Conservation (phyloP, 2,113 vertebrate genomes). For the Emydocephalus ijimae region DNA sequence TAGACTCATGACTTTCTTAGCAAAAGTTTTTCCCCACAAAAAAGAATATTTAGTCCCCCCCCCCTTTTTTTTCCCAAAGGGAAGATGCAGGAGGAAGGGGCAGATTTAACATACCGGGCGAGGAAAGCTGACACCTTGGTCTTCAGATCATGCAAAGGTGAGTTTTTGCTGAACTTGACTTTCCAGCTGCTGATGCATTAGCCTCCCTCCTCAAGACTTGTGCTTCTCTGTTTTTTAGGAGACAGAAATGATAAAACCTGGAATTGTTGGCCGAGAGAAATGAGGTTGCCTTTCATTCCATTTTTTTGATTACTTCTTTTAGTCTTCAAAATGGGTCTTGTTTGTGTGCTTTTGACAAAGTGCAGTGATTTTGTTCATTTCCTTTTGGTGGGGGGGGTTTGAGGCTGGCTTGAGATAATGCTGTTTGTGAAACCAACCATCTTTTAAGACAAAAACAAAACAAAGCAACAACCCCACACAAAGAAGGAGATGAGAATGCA, state of each 20-base stretch:
- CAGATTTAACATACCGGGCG: constrained; percentile 1
- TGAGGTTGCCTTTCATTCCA: neutral
- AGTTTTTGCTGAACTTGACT: constrained; percentile 18
- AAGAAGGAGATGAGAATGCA: neutral
- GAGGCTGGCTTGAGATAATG: neutral
- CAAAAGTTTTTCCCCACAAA: neutral
- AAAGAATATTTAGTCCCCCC: too few species aligned
- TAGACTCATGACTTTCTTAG: constrained; percentile 15
- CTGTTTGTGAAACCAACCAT: neutral
- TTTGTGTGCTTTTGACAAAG: constrained; percentile 1
- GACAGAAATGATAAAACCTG: neutral
- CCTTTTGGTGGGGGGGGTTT: neutral
- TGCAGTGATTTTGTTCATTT: neutral
- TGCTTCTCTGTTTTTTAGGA: neutral
- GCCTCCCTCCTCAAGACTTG: neutral
- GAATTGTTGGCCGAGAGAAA: neutral
- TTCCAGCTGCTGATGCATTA: neutral
- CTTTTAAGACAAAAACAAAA: neutral
- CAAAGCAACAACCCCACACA: neutral
- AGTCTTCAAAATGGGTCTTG: neutral
- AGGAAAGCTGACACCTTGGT: neutral
- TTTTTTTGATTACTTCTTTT: neutral
- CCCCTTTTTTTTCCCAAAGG: neutral
- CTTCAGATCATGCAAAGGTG: constrained; percentile 1
- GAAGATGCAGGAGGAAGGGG: constrained; percentile 11